Conservation (phyloP, 2,888 invertebrate genomes). For the Iselma pallidipennis region DNA sequence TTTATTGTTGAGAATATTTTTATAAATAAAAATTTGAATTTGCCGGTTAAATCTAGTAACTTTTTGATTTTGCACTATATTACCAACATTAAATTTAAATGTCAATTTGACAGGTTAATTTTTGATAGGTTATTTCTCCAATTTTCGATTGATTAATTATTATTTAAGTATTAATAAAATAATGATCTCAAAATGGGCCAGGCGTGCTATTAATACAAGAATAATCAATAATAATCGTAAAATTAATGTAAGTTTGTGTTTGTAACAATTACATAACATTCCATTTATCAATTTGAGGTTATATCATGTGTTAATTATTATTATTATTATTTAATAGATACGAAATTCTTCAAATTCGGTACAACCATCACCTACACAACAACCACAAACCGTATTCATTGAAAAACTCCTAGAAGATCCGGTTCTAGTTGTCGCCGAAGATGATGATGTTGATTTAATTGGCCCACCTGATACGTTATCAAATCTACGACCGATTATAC, state of each 20-base stretch:
- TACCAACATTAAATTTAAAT: background rate
- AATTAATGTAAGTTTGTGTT: background rate
- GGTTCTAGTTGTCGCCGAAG: conserved; percentile 46
- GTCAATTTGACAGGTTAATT: background rate
- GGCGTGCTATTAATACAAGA: background rate
- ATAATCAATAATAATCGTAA: background rate
- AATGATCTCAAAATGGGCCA: background rate
- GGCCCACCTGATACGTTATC: conserved; percentile 82
- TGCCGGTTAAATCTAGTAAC: background rate
- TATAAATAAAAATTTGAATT: background rate
- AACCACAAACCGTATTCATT: conserved; percentile 36
- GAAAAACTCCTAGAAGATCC: conserved; percentile 44
- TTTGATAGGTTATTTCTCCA: background rate
- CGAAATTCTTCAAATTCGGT: background rate
- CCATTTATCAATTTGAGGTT: background rate
- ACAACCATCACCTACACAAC: conserved; percentile 61
- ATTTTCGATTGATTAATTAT: background rate
- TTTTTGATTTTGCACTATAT: background rate
- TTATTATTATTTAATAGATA: background rate
- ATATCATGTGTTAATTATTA: background rate
- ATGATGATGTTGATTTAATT: conserved; percentile 63
- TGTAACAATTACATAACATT: background rate
- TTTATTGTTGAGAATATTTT: background rate
- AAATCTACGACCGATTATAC: conserved; percentile 74
- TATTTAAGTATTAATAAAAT: background rate